Evolutionary conservation across 2,888 invertebrate species (phyloP), one percentile per base, ranked within the genome.

Genomic region (Chymomyza fuscimana): DNA sequence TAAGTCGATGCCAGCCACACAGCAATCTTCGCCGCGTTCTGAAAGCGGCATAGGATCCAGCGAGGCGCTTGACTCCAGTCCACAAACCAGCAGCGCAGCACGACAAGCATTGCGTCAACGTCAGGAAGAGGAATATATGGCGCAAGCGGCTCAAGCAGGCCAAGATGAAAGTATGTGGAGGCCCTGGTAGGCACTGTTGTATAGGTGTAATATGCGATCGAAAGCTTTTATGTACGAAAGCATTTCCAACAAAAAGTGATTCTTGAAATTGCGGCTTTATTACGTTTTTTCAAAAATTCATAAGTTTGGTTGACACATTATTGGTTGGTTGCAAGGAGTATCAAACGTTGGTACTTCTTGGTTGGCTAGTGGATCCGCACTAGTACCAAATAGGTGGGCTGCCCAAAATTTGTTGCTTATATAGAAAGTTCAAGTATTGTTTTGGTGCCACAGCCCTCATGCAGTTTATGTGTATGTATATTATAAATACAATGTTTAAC

Each of bases 121-220:
- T 2, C 85, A 78, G 66, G 88, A 88, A 68, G 86, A 89, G 63
- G 82, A 81, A 81, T 81, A 88, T 79, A 77, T 77, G 59, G 80
- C 75, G 58, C 73, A 77, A 71, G 52, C 70, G 76, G 36, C 52
- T 29, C 65, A 67, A 59, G 74, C 66, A 22, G 86, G 92, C 56
- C 86, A 89, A 71, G 92, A 92, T 76, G 92, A 92, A 78, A 93
- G 89, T 82, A 92, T 93, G 93, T 93, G 93, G 93, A 90, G 93
- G 72, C 93, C 93, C 64, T 93, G 93, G 93, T 93, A 90, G 77
- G 65, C 46, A 12, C 40, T 46, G 56, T 12, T 29, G 46, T 36
- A 46, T 25, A 6, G 40, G 52, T 62, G 54, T 32, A 15, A 59
- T 36, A 16, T 46, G 81, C 64, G 67, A 72, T 65, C 32, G 64